phyloP scores from a whole-genome alignment of 2,888 invertebrate genomes.

The Tanaodytes sp. region DNA sequence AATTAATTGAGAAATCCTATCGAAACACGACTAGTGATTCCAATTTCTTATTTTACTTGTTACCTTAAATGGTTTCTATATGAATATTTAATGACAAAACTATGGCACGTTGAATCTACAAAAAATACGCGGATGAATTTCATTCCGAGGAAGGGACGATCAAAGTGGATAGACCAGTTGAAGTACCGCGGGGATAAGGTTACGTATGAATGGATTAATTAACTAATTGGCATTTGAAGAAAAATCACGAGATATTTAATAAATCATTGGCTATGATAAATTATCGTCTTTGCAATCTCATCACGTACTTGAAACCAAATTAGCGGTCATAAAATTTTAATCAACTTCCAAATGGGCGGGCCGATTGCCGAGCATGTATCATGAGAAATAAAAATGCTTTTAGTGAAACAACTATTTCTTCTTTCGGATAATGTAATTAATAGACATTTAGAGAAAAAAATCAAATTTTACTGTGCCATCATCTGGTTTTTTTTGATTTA shows the following conservation, averaged over 20 bases:
- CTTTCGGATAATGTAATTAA: constrained; percentile 17
- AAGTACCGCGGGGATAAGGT: constrained; percentile 28
- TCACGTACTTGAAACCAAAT: constrained; percentile 61
- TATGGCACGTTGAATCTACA: constrained; percentile 16
- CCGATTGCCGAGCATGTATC: constrained; percentile 47
- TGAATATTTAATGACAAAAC: constrained; percentile 31
- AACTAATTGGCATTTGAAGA: constrained; percentile 47
- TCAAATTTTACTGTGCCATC: too few relatives aligned
- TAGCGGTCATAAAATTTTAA: constrained; percentile 59
- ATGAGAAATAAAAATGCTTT: constrained; percentile 49
- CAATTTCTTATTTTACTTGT: too few relatives aligned
- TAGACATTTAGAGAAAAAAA: too few relatives aligned
- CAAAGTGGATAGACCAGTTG: constrained; percentile 40
- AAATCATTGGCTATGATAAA: constrained; percentile 46
- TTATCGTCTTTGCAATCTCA: constrained; percentile 52
- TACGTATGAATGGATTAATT: constrained; percentile 51
- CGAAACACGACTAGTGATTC: too few relatives aligned
- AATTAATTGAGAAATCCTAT: too few relatives aligned
- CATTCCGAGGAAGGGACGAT: neutral
- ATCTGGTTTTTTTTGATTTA: too few relatives aligned
- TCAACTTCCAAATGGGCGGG: constrained; percentile 54
- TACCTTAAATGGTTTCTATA: too few relatives aligned
- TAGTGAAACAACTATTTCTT: constrained; percentile 20
- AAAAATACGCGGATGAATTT: constrained; percentile 44
- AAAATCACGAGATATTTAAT: constrained; percentile 41